phyloP scores from a whole-genome alignment of 2,113 vertebrate genomes.

The Tupaia tana region DNA sequence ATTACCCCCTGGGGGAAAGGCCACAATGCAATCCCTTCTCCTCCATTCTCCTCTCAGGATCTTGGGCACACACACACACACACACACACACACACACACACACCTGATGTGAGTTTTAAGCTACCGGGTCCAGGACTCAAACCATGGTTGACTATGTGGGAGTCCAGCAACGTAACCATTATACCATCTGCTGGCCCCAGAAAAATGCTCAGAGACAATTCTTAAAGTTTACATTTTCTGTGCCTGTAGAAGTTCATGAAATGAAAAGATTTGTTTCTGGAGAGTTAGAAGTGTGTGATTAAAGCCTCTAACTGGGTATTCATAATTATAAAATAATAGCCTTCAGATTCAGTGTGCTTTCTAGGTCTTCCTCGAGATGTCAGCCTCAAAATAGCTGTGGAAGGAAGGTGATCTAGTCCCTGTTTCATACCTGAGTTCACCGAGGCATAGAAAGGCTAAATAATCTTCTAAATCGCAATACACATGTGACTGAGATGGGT shows the following conservation, averaged over 20 bases:
- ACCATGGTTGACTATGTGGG: no score
- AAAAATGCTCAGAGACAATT: conserved; percentile 1
- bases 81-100: no score
- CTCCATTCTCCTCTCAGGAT: no score
- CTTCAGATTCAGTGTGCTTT: background rate
- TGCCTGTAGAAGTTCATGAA: background rate
- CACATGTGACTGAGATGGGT: background rate
- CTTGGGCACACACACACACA: no score
- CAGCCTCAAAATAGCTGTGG: background rate
- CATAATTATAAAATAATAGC: background rate
- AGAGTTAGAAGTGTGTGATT: conserved; percentile 1
- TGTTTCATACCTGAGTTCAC: background rate
- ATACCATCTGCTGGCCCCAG: no score
- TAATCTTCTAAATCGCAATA: background rate
- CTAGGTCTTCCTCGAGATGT: background rate
- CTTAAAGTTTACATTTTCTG: background rate
- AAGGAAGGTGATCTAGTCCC: background rate
- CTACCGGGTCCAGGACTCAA: no score
- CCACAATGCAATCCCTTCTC: no score
- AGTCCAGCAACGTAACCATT: no score
- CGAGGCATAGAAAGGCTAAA: background rate
- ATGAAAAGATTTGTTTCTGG: background rate
- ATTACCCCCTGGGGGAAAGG: no score
- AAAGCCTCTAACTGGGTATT: background rate
- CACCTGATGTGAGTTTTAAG: no score